Evolutionary conservation across 2,888 invertebrate genomes (phyloP).

Genomic region (Drosophila mimica): DNA sequence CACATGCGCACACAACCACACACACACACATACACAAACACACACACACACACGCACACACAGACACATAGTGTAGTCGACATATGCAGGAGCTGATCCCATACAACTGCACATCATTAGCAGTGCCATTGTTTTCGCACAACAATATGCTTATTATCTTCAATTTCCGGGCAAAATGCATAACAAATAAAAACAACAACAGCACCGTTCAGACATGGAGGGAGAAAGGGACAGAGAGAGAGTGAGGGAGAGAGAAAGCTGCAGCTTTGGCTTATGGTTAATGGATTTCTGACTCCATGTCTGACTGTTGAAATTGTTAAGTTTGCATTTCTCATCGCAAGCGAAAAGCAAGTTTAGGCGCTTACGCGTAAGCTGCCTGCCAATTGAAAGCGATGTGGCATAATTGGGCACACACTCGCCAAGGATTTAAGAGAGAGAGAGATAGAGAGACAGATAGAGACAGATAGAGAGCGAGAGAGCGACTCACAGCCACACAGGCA

Average conservation of each 20-base stretch:
- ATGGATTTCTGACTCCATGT: conserved; percentile 20
- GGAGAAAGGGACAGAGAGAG: not conserved
- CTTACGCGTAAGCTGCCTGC: conserved; percentile 71
- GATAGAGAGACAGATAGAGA: not conserved
- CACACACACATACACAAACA: not conserved
- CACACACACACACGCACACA: conserved; percentile 4
- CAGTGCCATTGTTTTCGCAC: conserved; percentile 77
- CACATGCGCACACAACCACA: conserved; percentile 10
- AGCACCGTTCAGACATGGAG: not conserved
- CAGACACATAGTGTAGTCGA: conserved; percentile 4
- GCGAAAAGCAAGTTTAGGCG: conserved; percentile 65
- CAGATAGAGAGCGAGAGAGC: conserved; percentile 27
- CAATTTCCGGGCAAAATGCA: conserved; percentile 82
- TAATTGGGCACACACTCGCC: conserved; percentile 43
- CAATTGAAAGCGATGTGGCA: conserved; percentile 49
- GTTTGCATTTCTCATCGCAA: conserved; percentile 67
- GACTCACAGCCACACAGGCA: conserved; percentile 35
- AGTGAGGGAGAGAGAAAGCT: conserved; percentile 1
- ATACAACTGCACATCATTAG: conserved; percentile 78
- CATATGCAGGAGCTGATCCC: conserved; percentile 45
- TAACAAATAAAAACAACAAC: conserved; percentile 77
- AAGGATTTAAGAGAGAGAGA: not conserved
- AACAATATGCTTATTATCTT: conserved; percentile 82
- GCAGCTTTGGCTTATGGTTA: conserved; percentile 56
- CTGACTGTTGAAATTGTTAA: conserved; percentile 67